These are phyloP conservation scores for Equus przewalskii DNA, from an alignment of 2,113 vertebrate genomes.

Conservation along the genomic window DNA sequence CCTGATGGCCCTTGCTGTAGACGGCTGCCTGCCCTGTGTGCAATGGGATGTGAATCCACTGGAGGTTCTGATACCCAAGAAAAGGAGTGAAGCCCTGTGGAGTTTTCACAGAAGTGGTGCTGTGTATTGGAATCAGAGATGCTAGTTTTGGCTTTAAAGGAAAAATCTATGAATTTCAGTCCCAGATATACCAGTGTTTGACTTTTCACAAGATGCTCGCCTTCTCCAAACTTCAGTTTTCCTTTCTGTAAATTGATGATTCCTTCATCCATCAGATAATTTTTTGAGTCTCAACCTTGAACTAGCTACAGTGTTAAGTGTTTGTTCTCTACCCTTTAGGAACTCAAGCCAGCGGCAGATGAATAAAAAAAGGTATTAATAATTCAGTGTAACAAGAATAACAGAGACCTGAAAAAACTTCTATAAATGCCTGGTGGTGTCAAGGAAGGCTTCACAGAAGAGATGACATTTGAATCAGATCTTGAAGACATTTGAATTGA, in stretches of 20 bases:
- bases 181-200: background rate
- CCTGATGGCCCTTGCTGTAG: fast-evolving
- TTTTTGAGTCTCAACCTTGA: background rate
- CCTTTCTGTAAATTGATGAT: background rate
- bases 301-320: background rate
- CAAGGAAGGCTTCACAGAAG: background rate
- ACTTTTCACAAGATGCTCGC: background rate
- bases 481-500: background rate
- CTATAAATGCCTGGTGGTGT: background rate
- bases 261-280: background rate
- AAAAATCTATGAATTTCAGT: background rate
- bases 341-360: background rate
- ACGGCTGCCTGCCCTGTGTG: background rate
- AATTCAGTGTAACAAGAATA: background rate
- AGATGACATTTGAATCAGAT: background rate
- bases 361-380: background rate
- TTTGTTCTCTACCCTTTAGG: background rate
- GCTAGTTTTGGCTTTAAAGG: background rate
- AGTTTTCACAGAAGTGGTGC: background rate
- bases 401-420: background rate
- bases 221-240: background rate
- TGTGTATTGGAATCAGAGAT: background rate
- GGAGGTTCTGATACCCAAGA: background rate
- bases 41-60: fast-evolving
- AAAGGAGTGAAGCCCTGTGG: background rate